Evolutionary conservation across 2,797 vertebrate species (phyloP), one percentile per base, ranked within the genome.

Genomic region (Hippoglossus hippoglossus): DNA sequence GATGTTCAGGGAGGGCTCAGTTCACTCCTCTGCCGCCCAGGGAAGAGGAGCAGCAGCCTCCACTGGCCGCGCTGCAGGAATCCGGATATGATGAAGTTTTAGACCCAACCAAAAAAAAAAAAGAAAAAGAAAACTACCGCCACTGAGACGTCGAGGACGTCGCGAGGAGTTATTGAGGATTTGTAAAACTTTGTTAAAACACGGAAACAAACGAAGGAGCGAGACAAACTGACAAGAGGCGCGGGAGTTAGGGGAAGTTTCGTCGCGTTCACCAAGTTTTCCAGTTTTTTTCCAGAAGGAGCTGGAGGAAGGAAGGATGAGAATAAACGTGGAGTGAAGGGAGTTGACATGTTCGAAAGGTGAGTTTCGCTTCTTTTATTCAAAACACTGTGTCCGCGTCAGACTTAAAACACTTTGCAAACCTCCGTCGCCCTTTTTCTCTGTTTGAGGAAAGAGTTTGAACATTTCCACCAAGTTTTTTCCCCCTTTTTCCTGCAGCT

Each of bases 31-130:
- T 15, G 63, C 79, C 67, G 71, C 83, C 75, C 85, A 71, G 73
- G 62, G 68, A 4, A 49, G 47, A 49, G 75, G 19, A 56, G 54
- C 44, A 72, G 80, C 6, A 19, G 13, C 49, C 69, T 86, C 28
- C 24, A 60, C 80, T 77, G 79, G 75, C 75, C 91, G 87, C 1
- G 66, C 85, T 92, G 79, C 81, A 84, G 91, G 89, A 90, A 95
- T 96, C 96, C 96, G 96, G 96, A 97, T 94, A 92, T 97, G 96
- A 96, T 96, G 96, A 95, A 94, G 88, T 93, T 94, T 85, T 3
- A 92, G 88, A 75, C 83, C 39, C 57, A 79, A 84, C 78, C 80
- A 75, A 85, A 6, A 16, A 46, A 8, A 19, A 46, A 46, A 46
- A 46, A 19, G 12, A 46, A 46, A 46, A 19, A 18, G 12, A 8